Evolutionary conservation across 2,888 invertebrate genomes (phyloP).

Genomic region (Schizaphis graminum): DNA sequence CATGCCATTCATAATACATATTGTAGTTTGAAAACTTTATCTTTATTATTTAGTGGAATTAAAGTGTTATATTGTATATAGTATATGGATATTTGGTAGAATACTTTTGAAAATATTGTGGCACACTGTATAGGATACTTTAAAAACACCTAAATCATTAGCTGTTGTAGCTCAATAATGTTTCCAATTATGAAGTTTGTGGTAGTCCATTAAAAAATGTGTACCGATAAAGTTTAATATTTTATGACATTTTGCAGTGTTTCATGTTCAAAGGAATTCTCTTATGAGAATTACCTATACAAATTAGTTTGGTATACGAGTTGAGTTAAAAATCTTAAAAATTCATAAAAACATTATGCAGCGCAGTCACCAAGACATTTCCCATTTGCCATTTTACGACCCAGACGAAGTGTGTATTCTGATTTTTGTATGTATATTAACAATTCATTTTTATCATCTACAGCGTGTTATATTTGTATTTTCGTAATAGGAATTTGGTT

Average conservation of each 20-base stretch:
- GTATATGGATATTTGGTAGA: background rate
- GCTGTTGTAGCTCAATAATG: background rate
- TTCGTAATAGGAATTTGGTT: background rate
- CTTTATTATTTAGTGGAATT: slow-evolving; percentile 23
- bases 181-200: slow-evolving; percentile 8
- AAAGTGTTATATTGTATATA: background rate
- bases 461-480: background rate
- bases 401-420: background rate
- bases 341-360: background rate
- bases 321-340: background rate
- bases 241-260: background rate
- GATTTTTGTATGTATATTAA: background rate
- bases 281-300: background rate
- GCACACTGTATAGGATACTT: background rate
- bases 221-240: background rate
- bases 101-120: background rate
- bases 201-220: slow-evolving; percentile 8
- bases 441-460: background rate
- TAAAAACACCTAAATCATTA: background rate
- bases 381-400: background rate
- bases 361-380: background rate
- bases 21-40: slow-evolving; percentile 23
- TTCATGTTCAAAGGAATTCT: background rate
- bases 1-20: background rate
- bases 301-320: background rate